phyloP scores from a whole-genome alignment of 2,888 invertebrate genomes.

The Pyrocoelia pectoralis region DNA sequence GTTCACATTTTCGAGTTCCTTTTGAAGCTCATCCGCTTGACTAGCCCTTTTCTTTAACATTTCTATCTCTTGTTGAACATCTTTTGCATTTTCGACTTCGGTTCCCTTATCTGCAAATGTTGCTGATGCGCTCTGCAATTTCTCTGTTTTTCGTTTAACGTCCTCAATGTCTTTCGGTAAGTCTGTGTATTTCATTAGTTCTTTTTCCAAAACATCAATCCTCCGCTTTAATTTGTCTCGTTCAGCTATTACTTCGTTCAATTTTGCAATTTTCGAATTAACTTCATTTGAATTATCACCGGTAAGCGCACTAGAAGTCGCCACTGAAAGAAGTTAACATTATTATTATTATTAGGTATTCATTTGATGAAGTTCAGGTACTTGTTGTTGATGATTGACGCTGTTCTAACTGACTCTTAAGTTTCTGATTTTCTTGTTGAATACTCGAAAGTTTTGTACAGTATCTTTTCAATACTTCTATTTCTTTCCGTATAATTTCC shows the following conservation, averaged over 20 bases:
- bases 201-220: constrained; percentile 47
- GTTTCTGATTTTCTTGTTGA: constrained; percentile 51
- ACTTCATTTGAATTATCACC: constrained; percentile 8
- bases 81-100: constrained; percentile 41
- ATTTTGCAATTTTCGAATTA: constrained; percentile 15
- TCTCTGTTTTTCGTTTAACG: constrained; percentile 44
- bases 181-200: constrained; percentile 45
- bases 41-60: constrained; percentile 35
- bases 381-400: no score
- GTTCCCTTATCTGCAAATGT: constrained; percentile 37
- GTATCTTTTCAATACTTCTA: constrained; percentile 52
- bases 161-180: constrained; percentile 48
- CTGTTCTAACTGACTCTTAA: constrained; percentile 40
- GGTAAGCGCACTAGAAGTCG: constrained; percentile 4
- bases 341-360: no score
- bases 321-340: no score
- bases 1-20: constrained; percentile 38
- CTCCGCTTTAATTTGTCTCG: constrained; percentile 46
- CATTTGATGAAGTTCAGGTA: no score
- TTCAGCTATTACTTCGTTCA: constrained; percentile 44
- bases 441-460: constrained; percentile 52
- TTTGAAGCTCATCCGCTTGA: constrained; percentile 47
- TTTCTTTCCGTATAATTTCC: constrained; percentile 51
- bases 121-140: constrained; percentile 47
- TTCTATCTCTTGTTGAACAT: constrained; percentile 45